Evolutionary conservation across 2,113 vertebrate genomes (phyloP).

Genomic region (Scomber scombrus): DNA sequence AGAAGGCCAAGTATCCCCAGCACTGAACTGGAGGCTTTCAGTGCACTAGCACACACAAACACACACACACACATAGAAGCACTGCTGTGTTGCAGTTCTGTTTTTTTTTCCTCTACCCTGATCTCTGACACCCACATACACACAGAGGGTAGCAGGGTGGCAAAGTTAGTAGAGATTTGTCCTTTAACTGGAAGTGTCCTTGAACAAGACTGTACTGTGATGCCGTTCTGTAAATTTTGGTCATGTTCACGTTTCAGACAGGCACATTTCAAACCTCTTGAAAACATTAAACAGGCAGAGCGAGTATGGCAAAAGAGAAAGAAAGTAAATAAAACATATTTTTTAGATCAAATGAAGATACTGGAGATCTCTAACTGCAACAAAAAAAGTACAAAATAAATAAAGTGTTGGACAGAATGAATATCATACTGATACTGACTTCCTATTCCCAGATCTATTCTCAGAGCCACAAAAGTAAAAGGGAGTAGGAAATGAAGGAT

Average conservation of each 20-base stretch:
- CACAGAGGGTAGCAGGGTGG: constrained; percentile 17
- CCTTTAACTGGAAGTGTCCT: constrained; percentile 44
- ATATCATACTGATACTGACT: no score
- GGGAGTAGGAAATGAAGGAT: background rate
- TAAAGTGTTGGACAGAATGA: no score
- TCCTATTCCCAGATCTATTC: no score
- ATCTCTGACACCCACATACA: constrained; percentile 19
- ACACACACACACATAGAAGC: background rate
- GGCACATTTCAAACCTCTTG: background rate
- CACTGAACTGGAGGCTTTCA: constrained; percentile 30
- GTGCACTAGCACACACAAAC: background rate
- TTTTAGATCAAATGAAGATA: no score
- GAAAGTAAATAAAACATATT: no score
- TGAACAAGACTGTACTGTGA: background rate
- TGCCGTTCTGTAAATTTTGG: background rate
- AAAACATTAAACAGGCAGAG: background rate
- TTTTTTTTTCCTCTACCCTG: constrained; percentile 10
- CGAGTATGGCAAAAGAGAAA: background rate
- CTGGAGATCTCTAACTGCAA: no score
- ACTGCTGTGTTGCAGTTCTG: constrained; percentile 25
- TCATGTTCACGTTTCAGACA: background rate
- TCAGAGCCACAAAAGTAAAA: no score
- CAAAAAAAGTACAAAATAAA: no score
- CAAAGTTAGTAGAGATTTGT: constrained; percentile 17
- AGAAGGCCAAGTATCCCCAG: constrained; percentile 53